Conservation (phyloP, 1,140 invertebrate genomes). For the Chlorops oryzae region DNA sequence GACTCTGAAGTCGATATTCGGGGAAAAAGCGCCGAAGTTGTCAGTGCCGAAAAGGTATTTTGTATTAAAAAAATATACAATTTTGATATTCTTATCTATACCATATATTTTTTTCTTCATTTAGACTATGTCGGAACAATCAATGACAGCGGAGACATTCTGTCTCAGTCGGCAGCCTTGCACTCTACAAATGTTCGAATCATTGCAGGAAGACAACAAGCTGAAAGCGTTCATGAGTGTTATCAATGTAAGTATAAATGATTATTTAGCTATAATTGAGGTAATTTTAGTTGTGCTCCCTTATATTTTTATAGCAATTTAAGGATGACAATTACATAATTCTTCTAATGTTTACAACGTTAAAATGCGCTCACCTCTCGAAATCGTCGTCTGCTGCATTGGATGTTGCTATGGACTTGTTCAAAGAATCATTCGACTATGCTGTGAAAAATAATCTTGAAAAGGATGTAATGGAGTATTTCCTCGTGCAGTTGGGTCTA, state of each 20-base stretch:
- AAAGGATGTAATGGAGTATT: slow-evolving; percentile 56
- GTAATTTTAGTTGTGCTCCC: background rate
- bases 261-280: background rate
- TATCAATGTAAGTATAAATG: slow-evolving; percentile 29
- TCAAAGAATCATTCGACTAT: slow-evolving; percentile 55
- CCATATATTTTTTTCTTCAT: too few relatives aligned
- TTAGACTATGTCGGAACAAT: too few relatives aligned
- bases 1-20: too few relatives aligned
- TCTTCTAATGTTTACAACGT: slow-evolving; percentile 50
- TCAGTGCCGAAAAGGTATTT: too few relatives aligned
- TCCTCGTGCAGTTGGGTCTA: slow-evolving; percentile 63
- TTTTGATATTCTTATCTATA: too few relatives aligned
- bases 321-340: slow-evolving; percentile 47
- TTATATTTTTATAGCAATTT: slow-evolving; percentile 27
- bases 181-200: slow-evolving; percentile 31
- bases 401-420: slow-evolving; percentile 53
- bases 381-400: slow-evolving; percentile 52
- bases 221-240: slow-evolving; percentile 41
- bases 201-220: slow-evolving; percentile 26
- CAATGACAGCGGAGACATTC: slow-evolving; percentile 27
- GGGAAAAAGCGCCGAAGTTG: too few relatives aligned
- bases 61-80: too few relatives aligned
- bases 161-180: slow-evolving; percentile 36
- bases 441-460: slow-evolving; percentile 48
- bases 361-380: slow-evolving; percentile 58